Evolutionary conservation across 2,888 invertebrate genomes (phyloP).

Genomic region (Diarsia dahlii): DNA sequence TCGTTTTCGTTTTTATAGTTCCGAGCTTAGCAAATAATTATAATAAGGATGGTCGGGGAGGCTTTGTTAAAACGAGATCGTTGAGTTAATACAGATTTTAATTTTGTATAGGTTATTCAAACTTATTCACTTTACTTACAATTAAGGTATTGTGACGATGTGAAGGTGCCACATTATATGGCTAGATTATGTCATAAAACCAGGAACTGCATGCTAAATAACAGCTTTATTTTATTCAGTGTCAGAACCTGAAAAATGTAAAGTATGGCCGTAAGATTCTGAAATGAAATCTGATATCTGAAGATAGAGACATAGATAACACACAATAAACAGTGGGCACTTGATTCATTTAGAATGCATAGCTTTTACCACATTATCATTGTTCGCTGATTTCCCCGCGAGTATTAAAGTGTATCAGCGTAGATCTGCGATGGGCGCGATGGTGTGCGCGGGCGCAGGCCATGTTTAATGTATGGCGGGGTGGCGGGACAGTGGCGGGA

Average conservation of each 20-base stretch:
- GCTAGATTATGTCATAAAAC: neutral
- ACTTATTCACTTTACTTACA: neutral
- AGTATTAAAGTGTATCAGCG: constrained; percentile 45
- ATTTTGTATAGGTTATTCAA: neutral
- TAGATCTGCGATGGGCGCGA: constrained; percentile 48
- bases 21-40: neutral
- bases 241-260: neutral
- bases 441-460: constrained; percentile 41
- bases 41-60: neutral
- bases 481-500: constrained; percentile 8
- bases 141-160: neutral
- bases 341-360: constrained; percentile 12
- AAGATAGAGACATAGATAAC: neutral
- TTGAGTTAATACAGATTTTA: neutral
- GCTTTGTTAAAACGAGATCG: neutral
- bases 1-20: neutral
- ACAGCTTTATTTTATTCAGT: neutral
- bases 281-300: neutral
- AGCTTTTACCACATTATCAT: constrained; percentile 23
- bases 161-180: neutral
- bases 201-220: neutral
- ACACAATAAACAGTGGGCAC: neutral
- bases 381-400: constrained; percentile 21
- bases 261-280: neutral
- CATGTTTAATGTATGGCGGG: constrained; percentile 58